phyloP scores from a whole-genome alignment of 2,113 vertebrate genomes.

The Rhegmatorhina hoffmannsi region DNA sequence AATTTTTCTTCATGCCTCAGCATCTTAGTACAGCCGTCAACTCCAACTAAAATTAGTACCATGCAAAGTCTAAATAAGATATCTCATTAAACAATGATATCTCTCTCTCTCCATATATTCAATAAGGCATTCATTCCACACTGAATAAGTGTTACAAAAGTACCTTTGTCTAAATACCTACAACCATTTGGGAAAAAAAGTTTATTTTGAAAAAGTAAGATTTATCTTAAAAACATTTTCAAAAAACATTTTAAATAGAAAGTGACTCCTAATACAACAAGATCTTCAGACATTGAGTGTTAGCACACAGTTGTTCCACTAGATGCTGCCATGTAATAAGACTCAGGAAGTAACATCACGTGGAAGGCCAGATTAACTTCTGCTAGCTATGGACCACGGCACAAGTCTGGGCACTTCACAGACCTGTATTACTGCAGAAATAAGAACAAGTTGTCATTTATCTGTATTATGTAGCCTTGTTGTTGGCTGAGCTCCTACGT shows the following conservation, averaged over 20 bases:
- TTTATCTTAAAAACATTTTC: not conserved
- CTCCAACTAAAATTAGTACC: not conserved
- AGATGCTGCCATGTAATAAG: conserved; percentile 51
- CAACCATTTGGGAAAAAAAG: not conserved
- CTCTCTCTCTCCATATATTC: not conserved
- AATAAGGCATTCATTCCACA: not conserved
- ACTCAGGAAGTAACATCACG: not conserved
- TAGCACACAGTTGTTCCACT: conserved; percentile 47
- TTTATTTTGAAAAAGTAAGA: not conserved
- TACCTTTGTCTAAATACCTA: not conserved
- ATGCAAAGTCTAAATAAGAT: not conserved
- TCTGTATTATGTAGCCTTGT: not conserved
- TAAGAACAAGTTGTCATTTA: not conserved
- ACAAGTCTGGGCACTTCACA: not conserved
- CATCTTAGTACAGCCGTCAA: not conserved
- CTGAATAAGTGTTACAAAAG: not conserved
- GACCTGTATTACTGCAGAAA: not conserved
- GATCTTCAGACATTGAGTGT: not conserved
- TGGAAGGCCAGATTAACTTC: not conserved
- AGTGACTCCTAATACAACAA: not conserved
- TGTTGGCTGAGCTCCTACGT: not conserved
- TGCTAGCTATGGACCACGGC: not conserved
- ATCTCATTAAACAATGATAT: not conserved
- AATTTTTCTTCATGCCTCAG: not conserved
- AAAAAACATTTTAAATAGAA: not conserved